Base-by-base conservation (phyloP, 2,113 vertebrate genomes). In the Apaloderma vittatum region DNA sequence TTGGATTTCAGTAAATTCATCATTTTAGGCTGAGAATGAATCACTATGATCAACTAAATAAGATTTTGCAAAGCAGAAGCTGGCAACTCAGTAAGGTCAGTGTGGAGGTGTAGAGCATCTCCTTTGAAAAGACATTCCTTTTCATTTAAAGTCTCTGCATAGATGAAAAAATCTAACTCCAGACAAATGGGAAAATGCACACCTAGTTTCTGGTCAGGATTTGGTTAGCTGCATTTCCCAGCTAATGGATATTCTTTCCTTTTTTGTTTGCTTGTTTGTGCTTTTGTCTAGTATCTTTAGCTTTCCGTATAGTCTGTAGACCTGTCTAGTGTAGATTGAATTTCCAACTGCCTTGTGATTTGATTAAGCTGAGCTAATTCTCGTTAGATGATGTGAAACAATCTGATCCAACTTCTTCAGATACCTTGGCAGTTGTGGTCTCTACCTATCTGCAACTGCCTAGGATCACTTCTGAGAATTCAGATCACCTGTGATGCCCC, bases 351-450 rank as follows among this genome's bases (percentile, higher is more conserved):
- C 80, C 55, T 65, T 54, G 27, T 94, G 87, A 90, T 94, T 93
- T 84, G 87, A 95, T 91, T 88, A 90, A 82, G 46, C 73, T 77
- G 81, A 86, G 73, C 82, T 96, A 96, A 96, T 94, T 93, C 37
- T 72, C 87, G 82, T 95, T 93, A 96, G 87, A 96, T 72, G 68
- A 90, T 89, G 36, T 85, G 80, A 88, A 93, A 96, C 61, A 81
- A 82, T 68, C 48, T 37, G 3, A 36, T 91, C 90, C 90, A 93
- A 68, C 87, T 90, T 90, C 80, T 93, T 87, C 80, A 82, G 77
- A 88, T 76, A 96, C 81, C 81, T 95, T 77, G 48, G 88, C 89
- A 74, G 72, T 20, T 74, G 61, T 66, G 80, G 78, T 93, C 52
- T 74, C 40, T 91, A 75, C 94, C 95, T 90, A 68, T 84, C 84